Evolutionary conservation across 2,797 vertebrate species (phyloP).

Genomic region (Pagetopsis macropterus): DNA sequence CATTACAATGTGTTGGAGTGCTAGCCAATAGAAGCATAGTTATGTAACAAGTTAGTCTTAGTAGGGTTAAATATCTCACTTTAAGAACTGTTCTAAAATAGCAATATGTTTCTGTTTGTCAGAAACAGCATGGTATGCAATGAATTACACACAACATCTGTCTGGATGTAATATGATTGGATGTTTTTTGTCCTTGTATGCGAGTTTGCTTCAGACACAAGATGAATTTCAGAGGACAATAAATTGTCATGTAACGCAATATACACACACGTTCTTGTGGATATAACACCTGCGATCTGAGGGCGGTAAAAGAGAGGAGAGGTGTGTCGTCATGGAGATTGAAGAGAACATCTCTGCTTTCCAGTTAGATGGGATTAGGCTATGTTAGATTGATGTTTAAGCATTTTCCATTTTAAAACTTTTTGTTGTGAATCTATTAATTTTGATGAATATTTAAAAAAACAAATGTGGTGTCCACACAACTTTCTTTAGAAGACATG

Average conservation of each 20-base stretch:
- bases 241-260: not conserved
- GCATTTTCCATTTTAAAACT: not conserved
- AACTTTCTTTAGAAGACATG: not conserved
- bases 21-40: too few relatives aligned
- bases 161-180: not conserved
- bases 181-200: not conserved
- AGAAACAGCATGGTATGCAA: not conserved
- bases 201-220: not conserved
- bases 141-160: not conserved
- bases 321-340: conserved; percentile 45
- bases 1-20: too few relatives aligned
- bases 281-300: conserved; percentile 4
- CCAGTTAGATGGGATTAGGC: conserved; percentile 13
- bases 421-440: not conserved
- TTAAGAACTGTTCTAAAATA: not conserved
- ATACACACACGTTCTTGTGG: not conserved
- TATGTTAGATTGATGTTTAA: not conserved
- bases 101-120: not conserved
- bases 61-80: not conserved
- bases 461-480: not conserved
- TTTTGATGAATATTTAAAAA: not conserved
- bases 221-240: not conserved
- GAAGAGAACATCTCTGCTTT: conserved; percentile 13
- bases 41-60: not conserved
- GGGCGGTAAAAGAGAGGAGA: conserved; percentile 5